A percentile compares a stretch with the other conserved stretches of the same genome.
These are phyloP conservation scores for Lepus timidus DNA, from an alignment of 2,113 vertebrate species.

Conservation along the genomic window DNA sequence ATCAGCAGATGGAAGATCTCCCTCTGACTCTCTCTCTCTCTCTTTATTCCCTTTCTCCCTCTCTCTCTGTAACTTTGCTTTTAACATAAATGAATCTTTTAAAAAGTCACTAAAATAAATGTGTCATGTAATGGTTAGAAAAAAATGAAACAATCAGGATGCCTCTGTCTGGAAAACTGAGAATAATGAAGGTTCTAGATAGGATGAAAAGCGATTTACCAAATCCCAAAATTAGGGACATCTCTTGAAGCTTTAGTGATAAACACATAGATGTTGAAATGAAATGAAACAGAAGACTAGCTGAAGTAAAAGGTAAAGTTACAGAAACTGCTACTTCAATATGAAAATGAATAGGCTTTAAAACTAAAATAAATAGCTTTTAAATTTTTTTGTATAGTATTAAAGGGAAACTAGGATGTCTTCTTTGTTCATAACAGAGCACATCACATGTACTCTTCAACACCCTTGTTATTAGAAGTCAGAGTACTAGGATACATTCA, in stretches of 20 bases:
- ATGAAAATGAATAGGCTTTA: constrained; percentile 33
- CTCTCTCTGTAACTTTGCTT: no score
- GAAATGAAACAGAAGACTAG: constrained; percentile 46
- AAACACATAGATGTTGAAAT: constrained; percentile 44
- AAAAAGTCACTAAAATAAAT: background rate
- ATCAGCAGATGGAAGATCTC: no score
- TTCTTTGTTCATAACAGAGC: constrained; percentile 37
- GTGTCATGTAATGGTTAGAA: background rate
- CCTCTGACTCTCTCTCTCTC: no score
- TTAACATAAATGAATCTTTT: no score
- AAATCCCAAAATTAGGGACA: background rate
- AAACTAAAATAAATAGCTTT: constrained; percentile 33
- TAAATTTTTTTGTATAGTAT: background rate
- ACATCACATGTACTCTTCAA: background rate
- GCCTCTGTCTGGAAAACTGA: background rate
- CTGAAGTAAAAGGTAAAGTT: constrained; percentile 39
- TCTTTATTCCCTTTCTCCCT: no score
- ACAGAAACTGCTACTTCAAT: constrained; percentile 34
- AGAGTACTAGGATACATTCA: constrained; percentile 7
- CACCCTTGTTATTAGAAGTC: background rate
- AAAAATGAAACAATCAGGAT: constrained; percentile 17
- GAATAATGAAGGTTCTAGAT: background rate
- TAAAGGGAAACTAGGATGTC: background rate
- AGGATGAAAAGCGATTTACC: constrained; percentile 20
- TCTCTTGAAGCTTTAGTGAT: background rate